phyloP scores from a whole-genome alignment of 1,140 invertebrate genomes.

The Lethrus apterus region DNA sequence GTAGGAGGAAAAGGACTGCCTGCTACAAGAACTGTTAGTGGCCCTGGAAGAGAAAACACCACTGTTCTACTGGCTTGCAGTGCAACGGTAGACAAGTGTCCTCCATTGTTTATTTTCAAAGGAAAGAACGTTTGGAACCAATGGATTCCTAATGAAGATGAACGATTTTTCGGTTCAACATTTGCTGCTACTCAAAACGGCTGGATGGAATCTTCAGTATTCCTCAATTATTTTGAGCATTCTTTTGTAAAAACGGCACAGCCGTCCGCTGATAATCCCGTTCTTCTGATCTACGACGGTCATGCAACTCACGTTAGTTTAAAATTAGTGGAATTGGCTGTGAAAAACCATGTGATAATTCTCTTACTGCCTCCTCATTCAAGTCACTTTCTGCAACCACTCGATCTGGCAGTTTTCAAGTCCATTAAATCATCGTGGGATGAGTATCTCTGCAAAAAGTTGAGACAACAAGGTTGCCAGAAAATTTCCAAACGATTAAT shows the following conservation, averaged over 20 bases:
- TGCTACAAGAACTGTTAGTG: neutral
- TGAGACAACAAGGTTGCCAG: neutral
- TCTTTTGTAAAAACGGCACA: too few species aligned
- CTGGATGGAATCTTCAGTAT: neutral
- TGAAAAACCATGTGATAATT: neutral
- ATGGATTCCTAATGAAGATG: neutral
- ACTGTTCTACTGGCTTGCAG: constrained; percentile 1
- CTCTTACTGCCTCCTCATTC: constrained; percentile 2
- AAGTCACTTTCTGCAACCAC: neutral
- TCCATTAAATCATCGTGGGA: too few species aligned
- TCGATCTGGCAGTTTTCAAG: constrained; percentile 1
- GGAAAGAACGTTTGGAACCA: constrained; percentile 4
- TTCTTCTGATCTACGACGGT: neutral
- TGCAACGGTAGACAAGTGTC: neutral
- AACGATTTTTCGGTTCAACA: neutral
- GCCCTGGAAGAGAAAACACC: constrained; percentile 3
- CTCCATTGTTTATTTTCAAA: constrained; percentile 3
- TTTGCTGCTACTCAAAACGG: neutral
- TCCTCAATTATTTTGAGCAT: constrained; percentile 1
- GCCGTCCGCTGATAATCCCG: neutral
- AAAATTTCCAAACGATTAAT: neutral
- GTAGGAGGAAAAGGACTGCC: neutral
- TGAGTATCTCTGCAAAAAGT: too few species aligned
- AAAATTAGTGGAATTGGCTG: neutral
- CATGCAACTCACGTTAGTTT: neutral